Evolutionary conservation across 2,113 vertebrate species (phyloP).

Genomic region (Echinops telfairi): DNA sequence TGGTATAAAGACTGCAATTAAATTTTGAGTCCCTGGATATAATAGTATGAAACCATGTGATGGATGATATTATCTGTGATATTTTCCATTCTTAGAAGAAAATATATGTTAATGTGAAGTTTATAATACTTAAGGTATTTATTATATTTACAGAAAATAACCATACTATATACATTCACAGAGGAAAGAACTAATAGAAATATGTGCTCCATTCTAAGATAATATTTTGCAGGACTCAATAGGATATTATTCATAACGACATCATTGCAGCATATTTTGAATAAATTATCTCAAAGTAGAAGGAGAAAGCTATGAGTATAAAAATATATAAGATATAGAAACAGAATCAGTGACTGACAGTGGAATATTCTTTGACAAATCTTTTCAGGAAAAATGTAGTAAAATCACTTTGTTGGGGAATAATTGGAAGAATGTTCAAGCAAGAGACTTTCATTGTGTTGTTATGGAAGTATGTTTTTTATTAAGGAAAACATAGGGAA

Average conservation of each 20-base stretch:
- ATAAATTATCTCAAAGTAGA: background rate
- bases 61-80: background rate
- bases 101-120: conserved; percentile 14
- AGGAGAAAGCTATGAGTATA: background rate
- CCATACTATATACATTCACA: background rate
- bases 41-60: background rate
- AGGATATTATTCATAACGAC: background rate
- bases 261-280: background rate
- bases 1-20: conserved; percentile 3
- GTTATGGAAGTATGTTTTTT: background rate
- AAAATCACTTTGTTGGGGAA: background rate
- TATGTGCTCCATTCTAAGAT: background rate
- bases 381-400: background rate
- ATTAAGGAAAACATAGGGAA: background rate
- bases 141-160: conserved; percentile 40
- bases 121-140: background rate
- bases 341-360: background rate
- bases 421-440: background rate
- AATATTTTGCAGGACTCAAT: background rate
- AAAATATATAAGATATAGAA: background rate
- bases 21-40: conserved; percentile 39
- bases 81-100: background rate
- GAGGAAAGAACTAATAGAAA: background rate
- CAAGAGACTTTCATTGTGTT: background rate
- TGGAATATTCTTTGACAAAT: background rate